phyloP scores from a whole-genome alignment of 2,113 vertebrate species.

The Tautogolabrus adspersus region DNA sequence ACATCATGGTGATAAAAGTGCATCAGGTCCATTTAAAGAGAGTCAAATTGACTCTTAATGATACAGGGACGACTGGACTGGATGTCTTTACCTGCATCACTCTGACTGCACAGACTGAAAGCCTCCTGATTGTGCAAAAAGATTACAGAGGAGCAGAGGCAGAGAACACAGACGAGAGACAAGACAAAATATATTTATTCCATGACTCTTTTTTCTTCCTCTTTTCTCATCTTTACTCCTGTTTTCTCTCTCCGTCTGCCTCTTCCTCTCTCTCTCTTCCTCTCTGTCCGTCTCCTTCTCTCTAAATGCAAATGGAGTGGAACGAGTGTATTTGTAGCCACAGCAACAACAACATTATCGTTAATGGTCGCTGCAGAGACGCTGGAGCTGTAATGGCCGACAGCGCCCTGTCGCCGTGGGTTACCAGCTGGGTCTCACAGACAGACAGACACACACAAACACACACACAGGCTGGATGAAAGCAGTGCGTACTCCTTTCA shows the following conservation, averaged over 20 bases:
- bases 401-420: constrained; percentile 71
- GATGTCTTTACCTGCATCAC: constrained; percentile 11
- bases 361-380: constrained; percentile 75
- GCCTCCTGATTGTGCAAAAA: too few relatives aligned
- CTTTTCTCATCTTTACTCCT: not conserved
- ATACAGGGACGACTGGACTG: constrained; percentile 11
- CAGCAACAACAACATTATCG: constrained; percentile 75
- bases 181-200: not conserved
- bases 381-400: constrained; percentile 70
- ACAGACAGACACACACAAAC: constrained; percentile 34
- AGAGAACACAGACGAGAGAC: not conserved
- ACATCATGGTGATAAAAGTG: constrained; percentile 28
- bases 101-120: too few relatives aligned
- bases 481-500: constrained; percentile 64
- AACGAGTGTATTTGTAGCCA: constrained; percentile 73
- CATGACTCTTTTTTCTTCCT: not conserved
- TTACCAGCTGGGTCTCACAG: constrained; percentile 49
- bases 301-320: constrained; percentile 65
- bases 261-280: not conserved
- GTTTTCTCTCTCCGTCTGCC: not conserved
- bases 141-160: not conserved
- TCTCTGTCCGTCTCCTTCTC: constrained; percentile 1
- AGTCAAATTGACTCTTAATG: constrained; percentile 43
- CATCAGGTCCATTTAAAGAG: not conserved
- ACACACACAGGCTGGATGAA: constrained; percentile 43